Base-by-base conservation (phyloP, 1,140 invertebrate species). In the Plodia interpunctella region DNA sequence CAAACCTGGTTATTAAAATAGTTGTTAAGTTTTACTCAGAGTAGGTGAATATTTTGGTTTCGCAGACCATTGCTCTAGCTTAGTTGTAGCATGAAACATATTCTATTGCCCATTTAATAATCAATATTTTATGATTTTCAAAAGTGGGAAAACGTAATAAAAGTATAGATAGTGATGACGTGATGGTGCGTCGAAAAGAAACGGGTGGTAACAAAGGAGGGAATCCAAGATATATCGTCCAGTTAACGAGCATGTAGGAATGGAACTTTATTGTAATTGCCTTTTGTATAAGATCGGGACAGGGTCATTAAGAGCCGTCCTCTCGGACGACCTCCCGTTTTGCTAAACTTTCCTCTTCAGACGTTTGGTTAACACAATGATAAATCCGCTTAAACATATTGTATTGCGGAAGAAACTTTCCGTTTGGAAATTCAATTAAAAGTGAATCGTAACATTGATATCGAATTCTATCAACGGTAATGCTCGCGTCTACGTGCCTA, bases 241-340 rank as follows among this genome's bases (percentile, higher is more conserved):
- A 81, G 83, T 88, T 90, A 90, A 90, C 88, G 88, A 89, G 82
- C 82, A 79, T 84, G 83, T 84, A 83, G 75, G 84, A 88, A 88
- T 86, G 81, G 74, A 87, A 87, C 82, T 88, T 87, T 88, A 90
- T 88, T 88, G 87, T 88, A 90, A 90, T 90, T 88, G 87, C 82
- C 80, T 88, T 88, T 88, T 80, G 81, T 82, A 60, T 60, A 83
- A 90, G 88, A 89, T 88, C 78, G 79, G 78, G 78, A 80, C 79
- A 74, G 83, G 78, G 83, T 87, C 80, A 84, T 86, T 86, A 80
- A 73, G 68, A 74, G 76, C 76, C 74, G 74, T 79, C 72, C 76
- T 80, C 66, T 66, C 66, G 21, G 67, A 60, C 56, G 60, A 70
- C 66, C 71, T 70, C 62, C 72, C 65, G 69, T 77, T 78, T 73